Conservation (phyloP, 37 sponge, comb jelly and placozoan genomes). For the Amphimedon queenslandica region DNA sequence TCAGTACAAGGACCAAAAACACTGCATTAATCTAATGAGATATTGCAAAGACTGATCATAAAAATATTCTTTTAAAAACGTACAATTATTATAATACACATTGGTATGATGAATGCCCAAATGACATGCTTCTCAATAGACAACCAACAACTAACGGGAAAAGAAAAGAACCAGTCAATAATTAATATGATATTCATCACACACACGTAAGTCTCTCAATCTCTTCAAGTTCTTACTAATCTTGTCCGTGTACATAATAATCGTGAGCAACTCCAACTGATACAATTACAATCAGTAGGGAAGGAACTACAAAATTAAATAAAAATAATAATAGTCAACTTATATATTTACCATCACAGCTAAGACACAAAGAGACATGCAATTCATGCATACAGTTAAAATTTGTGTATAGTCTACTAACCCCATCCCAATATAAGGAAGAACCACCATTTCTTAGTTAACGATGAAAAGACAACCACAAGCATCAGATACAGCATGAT, state of each 20-base stretch:
- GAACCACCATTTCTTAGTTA: slow-evolving; percentile 16
- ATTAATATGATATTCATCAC: too few relatives aligned
- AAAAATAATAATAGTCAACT: background rate
- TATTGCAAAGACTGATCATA: background rate
- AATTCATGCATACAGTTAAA: background rate
- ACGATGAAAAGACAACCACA: slow-evolving; percentile 20
- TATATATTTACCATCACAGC: too few relatives aligned
- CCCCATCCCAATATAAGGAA: slow-evolving; percentile 24
- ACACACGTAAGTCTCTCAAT: too few relatives aligned
- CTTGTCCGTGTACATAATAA: slow-evolving; percentile 18
- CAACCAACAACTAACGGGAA: slow-evolving; percentile 50
- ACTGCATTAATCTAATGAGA: slow-evolving; percentile 7
- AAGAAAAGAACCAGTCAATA: too few relatives aligned
- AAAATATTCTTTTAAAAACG: background rate
- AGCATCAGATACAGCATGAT: slow-evolving; percentile 35
- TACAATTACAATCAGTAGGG: slow-evolving; percentile 32
- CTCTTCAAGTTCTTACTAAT: slow-evolving; percentile 7
- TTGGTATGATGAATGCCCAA: slow-evolving; percentile 37
- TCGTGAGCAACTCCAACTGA: slow-evolving; percentile 1
- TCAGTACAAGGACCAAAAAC: slow-evolving; percentile 16
- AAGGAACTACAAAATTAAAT: background rate
- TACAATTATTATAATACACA: slow-evolving; percentile 42
- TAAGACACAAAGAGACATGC: too few relatives aligned
- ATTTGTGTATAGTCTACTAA: background rate
- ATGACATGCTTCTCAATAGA: slow-evolving; percentile 20